Base-by-base conservation (phyloP, 2,888 invertebrate genomes). In the Falcaria lacertinaria region DNA sequence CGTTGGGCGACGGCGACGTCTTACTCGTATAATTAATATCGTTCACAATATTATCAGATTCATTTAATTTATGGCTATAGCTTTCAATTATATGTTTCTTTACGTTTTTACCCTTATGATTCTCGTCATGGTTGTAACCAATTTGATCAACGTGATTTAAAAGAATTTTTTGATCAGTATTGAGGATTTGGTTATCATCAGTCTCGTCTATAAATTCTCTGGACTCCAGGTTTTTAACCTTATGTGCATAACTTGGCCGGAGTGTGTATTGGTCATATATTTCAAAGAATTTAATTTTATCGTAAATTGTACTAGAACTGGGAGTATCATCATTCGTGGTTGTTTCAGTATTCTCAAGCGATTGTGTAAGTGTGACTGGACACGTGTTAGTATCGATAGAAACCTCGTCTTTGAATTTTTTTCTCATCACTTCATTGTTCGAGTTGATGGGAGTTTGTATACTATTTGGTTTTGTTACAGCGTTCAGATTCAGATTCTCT, bases 281-380 rank as follows among this genome's bases (percentile, higher is more conserved):
- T 65, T 88, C 86, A 46, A 87, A 87, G 54, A 87, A 87, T 45
- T 75, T 86, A 11, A 87, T 75, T 70, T 67, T 83, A 40, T 86
- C 85, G 37, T 78, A 65, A 14, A 48, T 38, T 2, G 63, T 66
- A 25, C 65, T 60, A 25, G 43, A 35, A 33, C 49, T 35, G 22
- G 14, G 7, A 2, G 14, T 15, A 11, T 22, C 2, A 8, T 28
- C 3, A 28, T 11, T 28, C 3, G 8, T 28, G 28, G 8, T 7
- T 11, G 8, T 28, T 28, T 28, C 28, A 28, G 28, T 28, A 11
- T 2, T 28, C 11, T 28, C 28, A 28, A 11, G 28, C 3, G 28
- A 11, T 28, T 7, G 11, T 11, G 28, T 11, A 28, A 28, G 3
- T 11, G 28, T 28, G 11, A 11, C 11, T 11, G 28, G 28, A 11